phyloP scores from a whole-genome alignment of 2,888 invertebrate genomes.

The Melieria crassipennis region DNA sequence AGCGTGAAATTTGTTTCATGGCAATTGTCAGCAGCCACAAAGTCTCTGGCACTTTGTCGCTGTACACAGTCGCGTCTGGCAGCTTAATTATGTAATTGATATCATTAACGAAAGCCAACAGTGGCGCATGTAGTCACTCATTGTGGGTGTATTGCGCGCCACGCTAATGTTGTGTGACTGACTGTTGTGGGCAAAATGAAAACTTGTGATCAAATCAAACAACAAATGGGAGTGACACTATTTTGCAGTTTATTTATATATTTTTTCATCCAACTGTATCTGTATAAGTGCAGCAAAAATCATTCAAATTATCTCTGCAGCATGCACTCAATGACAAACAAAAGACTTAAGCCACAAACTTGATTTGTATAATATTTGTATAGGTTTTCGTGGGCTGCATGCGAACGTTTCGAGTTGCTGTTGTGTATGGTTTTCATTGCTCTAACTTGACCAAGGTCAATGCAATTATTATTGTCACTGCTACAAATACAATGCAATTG shows the following conservation, averaged over 20 bases:
- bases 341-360: slow-evolving; percentile 34
- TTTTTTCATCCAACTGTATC: too few relatives aligned
- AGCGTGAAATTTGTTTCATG: slow-evolving; percentile 5
- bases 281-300: too few relatives aligned
- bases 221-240: too few relatives aligned
- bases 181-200: too few relatives aligned
- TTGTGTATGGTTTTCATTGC: not conserved
- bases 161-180: too few relatives aligned
- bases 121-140: not conserved
- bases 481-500: not conserved
- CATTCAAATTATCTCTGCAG: too few relatives aligned
- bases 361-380: slow-evolving; percentile 10
- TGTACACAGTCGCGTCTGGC: not conserved
- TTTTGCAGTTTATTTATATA: too few relatives aligned
- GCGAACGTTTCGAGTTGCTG: not conserved
- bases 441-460: slow-evolving; percentile 24
- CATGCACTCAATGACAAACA: not conserved
- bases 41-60: too few relatives aligned
- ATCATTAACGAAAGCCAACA: slow-evolving; percentile 27
- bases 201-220: too few relatives aligned
- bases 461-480: slow-evolving; percentile 24
- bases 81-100: slow-evolving; percentile 32
- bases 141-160: too few relatives aligned
- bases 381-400: not conserved
- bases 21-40: not conserved